Base-by-base conservation (phyloP, 2,113 vertebrate genomes). In the Callaeas wilsoni region DNA sequence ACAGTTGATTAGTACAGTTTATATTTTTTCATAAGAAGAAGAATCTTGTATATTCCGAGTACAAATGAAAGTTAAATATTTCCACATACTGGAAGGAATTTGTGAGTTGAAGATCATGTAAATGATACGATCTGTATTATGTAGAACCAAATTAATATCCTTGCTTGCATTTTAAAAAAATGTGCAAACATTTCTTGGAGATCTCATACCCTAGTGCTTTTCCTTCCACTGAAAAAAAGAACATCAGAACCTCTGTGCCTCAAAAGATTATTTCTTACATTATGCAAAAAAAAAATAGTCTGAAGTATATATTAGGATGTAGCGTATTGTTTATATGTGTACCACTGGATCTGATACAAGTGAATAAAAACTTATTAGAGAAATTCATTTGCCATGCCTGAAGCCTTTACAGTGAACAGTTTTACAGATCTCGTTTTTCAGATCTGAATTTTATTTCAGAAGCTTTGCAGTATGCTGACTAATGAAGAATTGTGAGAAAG, bases 361-460 rank as follows among this genome's bases (percentile, higher is more conserved):
- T 95, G 91, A 94, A 95, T 97, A 94, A 92, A 97, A 96, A 89
- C 84, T 94, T 97, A 89, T 90, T 96, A 97, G 90, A 96, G 68
- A 87, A 96, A 96, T 62, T 50, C 35, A 88, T 90, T 97, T 96
- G 94, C 94, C 62, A 55, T 93, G 90, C 87, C 94, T 95, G 89
- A 89, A 98, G 83, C 91, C 95, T 95, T 96, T 87, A 89, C 39
- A 29, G 84, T 90, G 93, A 97, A 90, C 57, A 65, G 86, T 95
- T 97, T 97, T 95, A 93, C 91, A 82, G 96, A 95, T 96, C 92
- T 98, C 71, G 82, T 97, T 97, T 97, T 97, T 97, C 92, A 97
- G 65, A 92, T 93, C 78, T 90, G 78, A 96, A 73, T 96, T 93
- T 97, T 94, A 96, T 96, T 97, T 97, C 52, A 81, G 80, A 94